phyloP scores from a whole-genome alignment of 1,140 invertebrate species.

The Halyomorpha halys region DNA sequence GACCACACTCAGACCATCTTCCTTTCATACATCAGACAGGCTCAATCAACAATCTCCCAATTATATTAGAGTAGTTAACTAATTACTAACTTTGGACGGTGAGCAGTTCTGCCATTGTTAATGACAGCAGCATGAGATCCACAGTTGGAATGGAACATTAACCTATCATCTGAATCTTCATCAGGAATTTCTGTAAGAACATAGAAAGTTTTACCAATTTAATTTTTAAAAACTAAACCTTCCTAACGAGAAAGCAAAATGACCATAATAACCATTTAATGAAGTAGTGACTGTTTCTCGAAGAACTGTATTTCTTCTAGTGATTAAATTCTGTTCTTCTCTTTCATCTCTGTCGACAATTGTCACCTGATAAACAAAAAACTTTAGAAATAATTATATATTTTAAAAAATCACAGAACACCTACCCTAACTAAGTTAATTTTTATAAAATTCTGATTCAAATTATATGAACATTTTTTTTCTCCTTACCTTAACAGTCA shows the following conservation, averaged over 20 bases:
- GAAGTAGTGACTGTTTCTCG: constrained; percentile 36
- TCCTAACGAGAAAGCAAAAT: not conserved
- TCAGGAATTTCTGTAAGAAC: constrained; percentile 30
- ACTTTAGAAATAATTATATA: not conserved
- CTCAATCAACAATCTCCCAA: too few species aligned
- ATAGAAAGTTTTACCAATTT: not conserved
- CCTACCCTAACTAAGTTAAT: too few species aligned
- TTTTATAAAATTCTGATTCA: too few species aligned
- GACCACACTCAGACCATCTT: too few species aligned
- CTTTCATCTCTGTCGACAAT: constrained; percentile 69
- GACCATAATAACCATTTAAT: constrained; percentile 12
- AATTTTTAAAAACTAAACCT: not conserved
- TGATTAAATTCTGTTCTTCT: constrained; percentile 65
- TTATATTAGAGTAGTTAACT: not conserved
- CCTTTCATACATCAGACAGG: too few species aligned
- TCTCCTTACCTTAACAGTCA: constrained; percentile 93
- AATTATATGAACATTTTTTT: too few species aligned
- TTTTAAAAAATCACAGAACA: constrained; percentile 17
- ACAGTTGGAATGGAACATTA: constrained; percentile 81
- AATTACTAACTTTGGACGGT: constrained; percentile 71
- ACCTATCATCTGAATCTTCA: constrained; percentile 46
- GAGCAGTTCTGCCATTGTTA: constrained; percentile 77
- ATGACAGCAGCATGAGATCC: constrained; percentile 85
- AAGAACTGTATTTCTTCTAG: constrained; percentile 51
- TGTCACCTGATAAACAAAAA: constrained; percentile 46